These are phyloP conservation scores for Notodonta dromedarius DNA, from an alignment of 2,888 invertebrate genomes.

Conservation along the genomic window DNA sequence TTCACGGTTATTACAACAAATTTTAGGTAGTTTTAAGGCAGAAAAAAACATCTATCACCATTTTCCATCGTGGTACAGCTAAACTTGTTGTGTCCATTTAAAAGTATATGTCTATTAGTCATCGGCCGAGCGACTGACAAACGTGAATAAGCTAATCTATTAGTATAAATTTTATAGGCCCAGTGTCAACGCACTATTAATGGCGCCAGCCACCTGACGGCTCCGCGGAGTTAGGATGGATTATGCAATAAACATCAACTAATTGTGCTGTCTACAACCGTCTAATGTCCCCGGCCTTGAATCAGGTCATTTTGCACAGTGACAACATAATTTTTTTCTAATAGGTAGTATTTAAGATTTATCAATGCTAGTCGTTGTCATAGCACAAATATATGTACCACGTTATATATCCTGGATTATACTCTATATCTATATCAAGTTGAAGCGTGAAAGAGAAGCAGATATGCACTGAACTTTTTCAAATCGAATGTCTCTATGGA, in stretches of 20 bases:
- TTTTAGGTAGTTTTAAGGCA: background rate
- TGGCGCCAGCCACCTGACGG: conserved; percentile 18
- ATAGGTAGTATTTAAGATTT: no score
- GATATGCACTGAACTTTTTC: no score
- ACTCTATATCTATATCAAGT: no score
- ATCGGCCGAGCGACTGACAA: conserved; percentile 20
- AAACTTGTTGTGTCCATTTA: background rate
- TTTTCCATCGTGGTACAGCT: background rate
- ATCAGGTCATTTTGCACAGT: background rate
- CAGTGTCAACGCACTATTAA: conserved; percentile 48
- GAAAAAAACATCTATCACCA: background rate
- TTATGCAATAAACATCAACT: conserved; percentile 1
- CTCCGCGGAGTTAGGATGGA: background rate
- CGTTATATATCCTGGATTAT: no score
- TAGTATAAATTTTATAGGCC: conserved; percentile 35
- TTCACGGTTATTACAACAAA: background rate
- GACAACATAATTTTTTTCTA: no score
- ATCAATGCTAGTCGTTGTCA: no score
- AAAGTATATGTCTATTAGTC: conserved; percentile 20
- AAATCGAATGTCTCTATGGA: no score
- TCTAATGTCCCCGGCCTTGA: background rate
- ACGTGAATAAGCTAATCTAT: conserved; percentile 27
- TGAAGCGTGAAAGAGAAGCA: no score
- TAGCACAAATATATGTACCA: no score
- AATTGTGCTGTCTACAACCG: background rate